Percentiles rank a stretch among this genome's conserved stretches.
These are phyloP conservation scores for Agapostemon virescens DNA, from an alignment of 2,888 invertebrate genomes.

Conservation along the genomic window DNA sequence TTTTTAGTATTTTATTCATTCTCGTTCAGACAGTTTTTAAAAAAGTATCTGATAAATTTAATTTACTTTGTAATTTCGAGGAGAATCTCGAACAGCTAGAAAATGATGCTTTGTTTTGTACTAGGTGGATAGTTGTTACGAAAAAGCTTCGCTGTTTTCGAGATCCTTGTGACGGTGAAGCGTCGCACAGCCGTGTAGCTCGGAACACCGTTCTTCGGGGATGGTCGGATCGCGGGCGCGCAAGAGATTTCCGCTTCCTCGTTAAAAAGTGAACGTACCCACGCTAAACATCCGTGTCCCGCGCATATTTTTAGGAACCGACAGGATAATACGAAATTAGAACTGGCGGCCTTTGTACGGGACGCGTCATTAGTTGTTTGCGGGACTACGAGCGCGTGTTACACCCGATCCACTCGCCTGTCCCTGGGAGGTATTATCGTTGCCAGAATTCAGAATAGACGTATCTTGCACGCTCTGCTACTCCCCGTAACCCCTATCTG, in stretches of 20 bases:
- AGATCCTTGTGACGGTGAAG: neutral
- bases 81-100: too few species aligned
- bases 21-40: neutral
- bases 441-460: constrained; percentile 70
- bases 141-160: neutral
- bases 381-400: constrained; percentile 46
- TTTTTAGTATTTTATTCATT: too few species aligned
- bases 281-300: constrained; percentile 30
- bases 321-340: constrained; percentile 68
- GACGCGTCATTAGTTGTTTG: constrained; percentile 67
- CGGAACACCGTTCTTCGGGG: neutral
- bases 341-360: constrained; percentile 66
- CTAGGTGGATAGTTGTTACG: neutral
- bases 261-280: constrained; percentile 53
- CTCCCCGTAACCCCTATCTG: constrained; percentile 53
- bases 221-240: neutral
- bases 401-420: constrained; percentile 58
- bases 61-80: too few species aligned
- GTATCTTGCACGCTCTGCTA: constrained; percentile 48
- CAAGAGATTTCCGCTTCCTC: constrained; percentile 26
- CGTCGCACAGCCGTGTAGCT: neutral
- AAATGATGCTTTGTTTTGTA: too few species aligned
- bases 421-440: constrained; percentile 69
- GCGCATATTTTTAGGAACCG: constrained; percentile 59
- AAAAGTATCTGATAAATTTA: neutral